Evolutionary conservation across 2,888 invertebrate genomes (phyloP).

Genomic region (Lasioglossum malachurum): DNA sequence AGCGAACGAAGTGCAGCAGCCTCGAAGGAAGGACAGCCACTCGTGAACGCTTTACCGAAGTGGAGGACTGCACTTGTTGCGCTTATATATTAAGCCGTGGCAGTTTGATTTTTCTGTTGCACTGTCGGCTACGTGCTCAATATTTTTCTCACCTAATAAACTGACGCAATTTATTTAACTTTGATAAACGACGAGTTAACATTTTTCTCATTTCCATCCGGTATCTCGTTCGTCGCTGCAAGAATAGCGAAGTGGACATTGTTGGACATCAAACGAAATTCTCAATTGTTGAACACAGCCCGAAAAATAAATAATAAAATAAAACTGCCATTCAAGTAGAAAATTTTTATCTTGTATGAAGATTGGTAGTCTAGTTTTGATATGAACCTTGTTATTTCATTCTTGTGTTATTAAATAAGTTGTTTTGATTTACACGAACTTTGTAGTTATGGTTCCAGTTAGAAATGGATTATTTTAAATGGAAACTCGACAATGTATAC

Average conservation of each 20-base stretch:
- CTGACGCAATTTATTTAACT: background rate
- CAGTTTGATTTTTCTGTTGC: background rate
- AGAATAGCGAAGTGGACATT: background rate
- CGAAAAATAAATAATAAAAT: too few species aligned
- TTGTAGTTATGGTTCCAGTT: too few species aligned
- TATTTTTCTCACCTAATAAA: background rate
- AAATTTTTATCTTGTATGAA: too few species aligned
- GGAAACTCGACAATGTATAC: too few species aligned
- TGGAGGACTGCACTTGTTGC: slow-evolving; percentile 68
- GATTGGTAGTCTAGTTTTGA: too few species aligned
- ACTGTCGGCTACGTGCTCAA: background rate
- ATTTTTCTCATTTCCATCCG: rapidly evolving
- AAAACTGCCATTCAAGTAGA: too few species aligned
- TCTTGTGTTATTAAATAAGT: too few species aligned
- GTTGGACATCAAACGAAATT: background rate
- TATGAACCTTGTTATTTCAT: too few species aligned
- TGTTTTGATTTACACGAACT: too few species aligned
- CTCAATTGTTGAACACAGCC: too few species aligned
- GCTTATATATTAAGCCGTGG: slow-evolving; percentile 37
- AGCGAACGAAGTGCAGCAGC: slow-evolving; percentile 45
- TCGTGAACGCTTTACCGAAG: slow-evolving; percentile 48
- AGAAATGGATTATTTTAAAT: too few species aligned
- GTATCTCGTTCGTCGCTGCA: background rate
- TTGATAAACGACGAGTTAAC: background rate
- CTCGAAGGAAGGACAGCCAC: slow-evolving; percentile 44